Evolutionary conservation across 2,797 vertebrate genomes (phyloP).

Genomic region (Takifugu ocellatus): DNA sequence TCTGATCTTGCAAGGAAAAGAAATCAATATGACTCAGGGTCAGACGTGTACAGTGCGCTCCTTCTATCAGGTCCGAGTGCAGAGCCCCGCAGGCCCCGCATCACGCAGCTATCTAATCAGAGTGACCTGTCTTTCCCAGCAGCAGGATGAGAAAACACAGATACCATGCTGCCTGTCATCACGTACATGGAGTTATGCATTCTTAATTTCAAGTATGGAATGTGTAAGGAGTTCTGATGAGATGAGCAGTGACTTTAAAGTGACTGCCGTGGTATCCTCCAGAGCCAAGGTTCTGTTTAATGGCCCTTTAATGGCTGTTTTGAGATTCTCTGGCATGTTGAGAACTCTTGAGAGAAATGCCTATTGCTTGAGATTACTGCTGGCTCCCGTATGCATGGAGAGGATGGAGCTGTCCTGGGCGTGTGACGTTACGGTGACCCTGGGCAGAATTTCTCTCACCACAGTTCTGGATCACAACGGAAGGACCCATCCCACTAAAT

Average conservation of each 20-base stretch:
- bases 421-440: not conserved
- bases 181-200: constrained; percentile 24
- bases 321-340: constrained; percentile 33
- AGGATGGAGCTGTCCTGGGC: constrained; percentile 1
- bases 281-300: too few species aligned
- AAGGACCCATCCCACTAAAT: constrained; percentile 19
- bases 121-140: constrained; percentile 50
- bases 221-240: not conserved
- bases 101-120: constrained; percentile 72
- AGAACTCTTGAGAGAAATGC: constrained; percentile 33
- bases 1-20: not conserved
- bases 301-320: constrained; percentile 22
- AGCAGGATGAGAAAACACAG: constrained; percentile 65
- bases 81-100: constrained; percentile 44
- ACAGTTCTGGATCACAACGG: constrained; percentile 34
- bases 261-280: too few species aligned
- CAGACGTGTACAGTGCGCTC: constrained; percentile 6
- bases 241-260: not conserved
- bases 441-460: constrained; percentile 20
- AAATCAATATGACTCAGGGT: not conserved
- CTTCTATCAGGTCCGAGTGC: constrained; percentile 29
- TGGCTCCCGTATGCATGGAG: constrained; percentile 7
- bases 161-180: constrained; percentile 32
- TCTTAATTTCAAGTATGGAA: constrained; percentile 10
- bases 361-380: constrained; percentile 25